Percentiles rank a stretch among this genome's conserved stretches.
phyloP scores from a whole-genome alignment of 2,797 vertebrate species.

The Danio tinwini region DNA sequence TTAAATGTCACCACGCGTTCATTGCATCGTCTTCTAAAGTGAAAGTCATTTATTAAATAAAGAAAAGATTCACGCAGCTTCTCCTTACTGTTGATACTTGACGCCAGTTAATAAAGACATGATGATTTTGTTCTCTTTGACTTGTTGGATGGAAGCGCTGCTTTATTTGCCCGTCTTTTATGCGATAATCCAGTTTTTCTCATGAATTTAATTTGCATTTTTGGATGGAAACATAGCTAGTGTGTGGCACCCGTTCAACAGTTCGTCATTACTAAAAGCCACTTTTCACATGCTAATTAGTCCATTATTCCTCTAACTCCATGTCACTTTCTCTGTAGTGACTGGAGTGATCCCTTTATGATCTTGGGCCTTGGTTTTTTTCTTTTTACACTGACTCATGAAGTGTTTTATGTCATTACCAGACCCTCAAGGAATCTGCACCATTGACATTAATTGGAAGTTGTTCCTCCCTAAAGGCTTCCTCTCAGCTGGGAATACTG shows the following conservation, averaged over 20 bases:
- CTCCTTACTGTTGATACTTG: too few relatives aligned
- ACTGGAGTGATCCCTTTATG: background rate
- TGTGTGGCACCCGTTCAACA: background rate
- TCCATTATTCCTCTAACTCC: background rate
- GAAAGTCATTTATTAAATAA: too few relatives aligned
- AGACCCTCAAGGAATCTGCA: background rate
- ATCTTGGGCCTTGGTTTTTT: background rate
- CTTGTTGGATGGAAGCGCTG: too few relatives aligned
- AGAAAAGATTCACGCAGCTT: too few relatives aligned
- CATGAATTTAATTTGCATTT: too few relatives aligned
- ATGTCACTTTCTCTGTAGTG: background rate
- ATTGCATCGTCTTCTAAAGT: too few relatives aligned
- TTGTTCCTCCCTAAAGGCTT: conserved; percentile 5
- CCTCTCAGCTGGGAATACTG: background rate
- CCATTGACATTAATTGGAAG: background rate
- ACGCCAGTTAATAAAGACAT: too few relatives aligned
- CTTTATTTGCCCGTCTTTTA: too few relatives aligned
- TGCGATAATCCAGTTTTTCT: too few relatives aligned
- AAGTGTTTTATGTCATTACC: conserved; percentile 1
- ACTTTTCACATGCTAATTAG: background rate
- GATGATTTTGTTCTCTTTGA: too few relatives aligned
- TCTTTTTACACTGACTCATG: background rate
- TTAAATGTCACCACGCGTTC: too few relatives aligned
- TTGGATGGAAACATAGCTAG: too few relatives aligned
- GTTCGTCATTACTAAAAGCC: background rate